Base-by-base conservation (phyloP, 2,888 invertebrate species). In the Cylloceria caligata region DNA sequence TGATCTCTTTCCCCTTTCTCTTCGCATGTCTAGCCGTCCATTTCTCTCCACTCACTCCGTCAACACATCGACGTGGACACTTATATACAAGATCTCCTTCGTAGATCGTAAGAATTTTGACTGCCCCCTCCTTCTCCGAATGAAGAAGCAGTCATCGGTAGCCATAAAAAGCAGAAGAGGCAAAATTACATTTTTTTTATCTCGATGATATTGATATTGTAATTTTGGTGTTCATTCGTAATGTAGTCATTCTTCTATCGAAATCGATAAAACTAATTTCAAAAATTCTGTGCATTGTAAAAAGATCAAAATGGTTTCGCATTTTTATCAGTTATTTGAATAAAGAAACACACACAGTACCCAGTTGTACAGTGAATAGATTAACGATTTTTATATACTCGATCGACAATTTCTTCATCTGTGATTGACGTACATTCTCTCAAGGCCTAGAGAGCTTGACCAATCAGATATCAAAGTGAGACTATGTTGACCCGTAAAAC, bases 21-120 rank as follows among this genome's bases (percentile, higher is more conserved):
- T 62, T 71, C 71, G 60, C 71, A 75, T 71, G 82, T 82, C 82
- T 82, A 82, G 82, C 82, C 82, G 69, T 71, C 57, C 75, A 60
- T 82, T 75, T 72, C 78, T 55, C 71, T 68, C 45, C 64, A 36
- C 49, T 67, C 55, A 36, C 67, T 57, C 49, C 39, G 62, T 67
- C n/a, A 67, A 78, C 67, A 36, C 65, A 34, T 4, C 6, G 21
- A 73, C 75, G 55, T 36, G 39, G 36, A 64, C 60, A 6, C 34
- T 34, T 34, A n/a, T 9, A 2, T 64, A 42, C 65, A 67, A 42
- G 42, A 57, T 77, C 24, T 13, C n/a, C 34, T 47, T 34, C 19
- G 72, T 30, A 52, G 69, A 64, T 71, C 67, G 60, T 60, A 30
- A 67, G 36, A 71, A 69, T 74, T 82, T 75, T 30, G 42, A 65